Evolutionary conservation across 2,888 invertebrate genomes (phyloP), one percentile per base, ranked within the genome.

Genomic region (Brachyptera putata): DNA sequence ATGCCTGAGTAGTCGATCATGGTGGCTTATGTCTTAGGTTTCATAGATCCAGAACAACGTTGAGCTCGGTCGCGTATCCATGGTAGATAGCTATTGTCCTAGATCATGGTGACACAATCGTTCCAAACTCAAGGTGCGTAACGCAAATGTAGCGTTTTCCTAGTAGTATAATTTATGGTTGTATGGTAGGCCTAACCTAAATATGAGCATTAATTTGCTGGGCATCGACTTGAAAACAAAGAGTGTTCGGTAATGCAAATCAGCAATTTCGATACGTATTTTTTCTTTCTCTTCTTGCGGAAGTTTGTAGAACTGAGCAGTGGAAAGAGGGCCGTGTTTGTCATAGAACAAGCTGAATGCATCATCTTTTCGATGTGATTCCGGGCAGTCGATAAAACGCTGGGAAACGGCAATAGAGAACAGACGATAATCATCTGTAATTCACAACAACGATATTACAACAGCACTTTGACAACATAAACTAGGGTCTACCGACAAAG

Each of bases 341-440:
- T 62, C 64, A 57, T 67, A 64, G 58, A 69, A 67, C 43, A 66
- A 57, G 14, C 43, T 53, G 22, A 66, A 63, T 21, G 64, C 64
- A 56, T 68, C 68, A 48, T 62, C 55, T 56, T 43, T 56, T 59
- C 61, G 13, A 58, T 62, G 34, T 53, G 58, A 26, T 3, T 50
- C 26, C 2, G 49, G 14, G 26, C 24, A 26, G n/a, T 50, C 49
- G 2, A 18, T 66, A 65, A 70, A 73, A 39, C 70, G 69, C 64
- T 73, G 72, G 3, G 70, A 66, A 39, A 73, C 63, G 37, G 71
- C 70, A 62, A 72, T 73, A 64, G 71, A 72, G 65, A 74, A 74
- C 58, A 74, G 67, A 14, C 73, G 70, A 63, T 72, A 74, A 60
- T 73, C 71, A 63, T 69, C 70, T 69, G 66, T 46, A 65, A 65